Evolutionary conservation across 2,797 vertebrate species (phyloP), one percentile per base, ranked within the genome.

Genomic region (Mormyrus proboscirostris): DNA sequence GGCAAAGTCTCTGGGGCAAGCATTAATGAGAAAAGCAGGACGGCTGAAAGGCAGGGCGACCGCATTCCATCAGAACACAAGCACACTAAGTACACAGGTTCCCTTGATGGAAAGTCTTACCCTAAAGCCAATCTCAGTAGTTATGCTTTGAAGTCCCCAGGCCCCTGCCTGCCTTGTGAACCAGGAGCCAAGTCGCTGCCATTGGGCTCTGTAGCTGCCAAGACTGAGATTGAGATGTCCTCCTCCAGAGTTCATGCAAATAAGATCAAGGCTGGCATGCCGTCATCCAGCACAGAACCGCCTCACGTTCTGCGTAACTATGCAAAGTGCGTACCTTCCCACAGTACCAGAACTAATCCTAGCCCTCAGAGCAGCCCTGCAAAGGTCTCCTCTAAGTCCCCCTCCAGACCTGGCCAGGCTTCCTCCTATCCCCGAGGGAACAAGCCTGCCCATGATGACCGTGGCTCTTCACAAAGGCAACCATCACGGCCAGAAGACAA

Each of bases 121-220:
- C 90, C 93, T 3, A 96, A 94, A 89, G 92, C 90, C 0, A 92
- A 93, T 89, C 90, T 92, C 62, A 94, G 94, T 38, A 93, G 94
- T 4, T 95, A 92, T 59, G 96, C 96, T 90, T 92, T 95, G 90
- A 98, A 97, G 93, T 96, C 96, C 53, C 96, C 95, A 0, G 96
- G 96, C 2, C 91, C 94, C 0, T 33, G 93, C 88, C 92, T 94
- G n/a, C 82, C 94, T 2, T 92, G 94, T 0, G 97, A 98, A 2
- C 93, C 94, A 0, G 92, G 93, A 0, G 91, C 90, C 0, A 96
- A 96, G 12, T 91, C 95, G 89, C 95, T 95, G 90, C 96, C 94
- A 2, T 94, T 94, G 0, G 93, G 94, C 89, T 95, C 95, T 59
- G 93, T 95, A 91, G 95, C 94, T 0, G 93, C 95, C 33, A 93